Base-by-base conservation (phyloP, 2,113 vertebrate species). In the Heliornis fulica region DNA sequence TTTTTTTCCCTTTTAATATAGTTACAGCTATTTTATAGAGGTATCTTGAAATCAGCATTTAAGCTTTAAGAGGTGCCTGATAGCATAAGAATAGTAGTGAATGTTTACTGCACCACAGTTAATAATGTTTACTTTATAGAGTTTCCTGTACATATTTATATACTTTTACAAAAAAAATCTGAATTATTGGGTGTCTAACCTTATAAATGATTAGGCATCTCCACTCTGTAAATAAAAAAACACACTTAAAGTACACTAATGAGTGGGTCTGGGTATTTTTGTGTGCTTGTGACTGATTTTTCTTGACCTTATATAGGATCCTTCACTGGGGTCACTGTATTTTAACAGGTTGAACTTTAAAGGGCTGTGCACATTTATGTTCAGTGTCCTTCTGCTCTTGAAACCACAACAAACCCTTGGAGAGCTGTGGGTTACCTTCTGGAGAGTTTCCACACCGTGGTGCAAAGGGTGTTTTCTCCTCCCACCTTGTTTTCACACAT, bases 191-290 rank as follows among this genome's bases (percentile, higher is more conserved):
- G 59, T 97, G 97, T 92, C 96, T 96, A 83, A 95, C 48, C 90
- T 94, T 97, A 65, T 96, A 97, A 97, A 60, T 95, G 76, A 96
- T 97, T 81, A 90, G 96, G 70, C 88, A 92, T 96, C 91, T 83
- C 85, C 74, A 92, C 83, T 92, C 68, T 98, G 98, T 98, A 98
- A 98, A 98, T 98, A 98, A 98, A 98, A n/a, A 93, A 91, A 83
- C 86, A 94, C 87, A 97, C 90, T 68, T 89, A 87, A 97, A 96
- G 94, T 91, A 92, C 57, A 71, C 41, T 83, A 41, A 36, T 68
- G 25, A 25, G 23, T 77, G 51, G 48, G 26, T 91, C 76, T 94
- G 91, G 36, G 23, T 92, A 38, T 86, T 92, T 83, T 89, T 94
- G 31, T 90, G 65, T 95, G 83, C n/a, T 71, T 41, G 36, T 92